These are phyloP conservation scores for Pseudorhombus dupliciocellatus DNA, from an alignment of 2,113 vertebrate genomes.

Conservation along the genomic window DNA sequence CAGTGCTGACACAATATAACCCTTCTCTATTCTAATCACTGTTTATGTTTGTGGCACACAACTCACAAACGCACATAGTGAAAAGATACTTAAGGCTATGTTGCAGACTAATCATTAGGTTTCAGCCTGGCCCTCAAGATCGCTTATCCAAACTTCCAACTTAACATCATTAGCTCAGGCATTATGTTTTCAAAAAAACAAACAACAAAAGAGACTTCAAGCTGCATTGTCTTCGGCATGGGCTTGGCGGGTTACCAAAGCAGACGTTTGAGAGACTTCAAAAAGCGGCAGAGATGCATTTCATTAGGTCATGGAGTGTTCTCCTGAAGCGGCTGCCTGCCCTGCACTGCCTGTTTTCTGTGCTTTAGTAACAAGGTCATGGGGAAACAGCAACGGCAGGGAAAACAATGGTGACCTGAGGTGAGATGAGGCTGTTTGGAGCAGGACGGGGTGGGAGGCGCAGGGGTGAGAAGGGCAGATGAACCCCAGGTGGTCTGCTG, in stretches of 20 bases:
- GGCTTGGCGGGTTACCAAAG: conserved; percentile 41
- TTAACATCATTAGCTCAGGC: conserved; percentile 58
- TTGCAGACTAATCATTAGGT: conserved; percentile 37
- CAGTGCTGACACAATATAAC: not conserved
- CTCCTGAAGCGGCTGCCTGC: conserved; percentile 37
- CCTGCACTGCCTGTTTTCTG: conserved; percentile 38
- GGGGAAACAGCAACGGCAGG: conserved; percentile 55
- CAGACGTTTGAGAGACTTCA: conserved; percentile 61
- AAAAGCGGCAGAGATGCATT: conserved; percentile 58
- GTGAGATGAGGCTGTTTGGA: conserved; percentile 45
- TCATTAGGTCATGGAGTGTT: conserved; percentile 64
- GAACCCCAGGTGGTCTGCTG: conserved; percentile 56
- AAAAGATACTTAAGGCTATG: conserved; percentile 10
- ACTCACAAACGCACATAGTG: conserved; percentile 16
- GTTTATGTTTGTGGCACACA: conserved; percentile 1
- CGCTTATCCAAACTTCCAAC: conserved; percentile 46
- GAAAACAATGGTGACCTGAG: conserved; percentile 46
- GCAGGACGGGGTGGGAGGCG: conserved; percentile 18
- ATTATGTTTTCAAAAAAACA: conserved; percentile 64
- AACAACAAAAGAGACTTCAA: conserved; percentile 66
- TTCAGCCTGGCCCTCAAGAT: conserved; percentile 38
- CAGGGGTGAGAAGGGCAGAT: conserved; percentile 13
- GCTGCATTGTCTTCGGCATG: conserved; percentile 45
- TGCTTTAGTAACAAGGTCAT: conserved; percentile 62
- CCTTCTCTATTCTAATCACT: not conserved